Evolutionary conservation across 1,140 invertebrate species (phyloP).

Genomic region (Eueides isabella): DNA sequence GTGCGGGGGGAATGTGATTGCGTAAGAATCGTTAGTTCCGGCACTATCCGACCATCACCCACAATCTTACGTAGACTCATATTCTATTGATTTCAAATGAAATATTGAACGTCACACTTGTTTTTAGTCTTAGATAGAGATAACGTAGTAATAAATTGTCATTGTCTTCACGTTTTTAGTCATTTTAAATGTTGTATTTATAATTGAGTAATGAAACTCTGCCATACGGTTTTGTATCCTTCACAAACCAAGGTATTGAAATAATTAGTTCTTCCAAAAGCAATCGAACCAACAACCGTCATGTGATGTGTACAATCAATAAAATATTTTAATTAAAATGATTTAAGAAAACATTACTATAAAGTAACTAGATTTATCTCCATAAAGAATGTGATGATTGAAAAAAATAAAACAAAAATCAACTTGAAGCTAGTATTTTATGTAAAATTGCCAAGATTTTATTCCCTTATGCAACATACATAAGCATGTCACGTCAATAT

Average conservation of each 20-base stretch:
- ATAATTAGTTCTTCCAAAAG: too few relatives aligned
- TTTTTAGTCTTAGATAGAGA: not conserved
- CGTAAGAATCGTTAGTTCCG: slow-evolving; percentile 1
- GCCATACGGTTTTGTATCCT: too few relatives aligned
- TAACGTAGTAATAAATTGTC: not conserved
- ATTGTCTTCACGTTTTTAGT: too few relatives aligned
- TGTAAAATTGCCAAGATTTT: slow-evolving; percentile 7
- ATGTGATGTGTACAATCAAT: too few relatives aligned
- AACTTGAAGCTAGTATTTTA: not conserved
- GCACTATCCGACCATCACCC: not conserved
- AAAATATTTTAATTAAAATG: too few relatives aligned
- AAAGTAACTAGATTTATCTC: too few relatives aligned
- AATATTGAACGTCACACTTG: not conserved
- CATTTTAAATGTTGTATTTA: too few relatives aligned
- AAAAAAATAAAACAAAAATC: not conserved
- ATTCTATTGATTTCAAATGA: not conserved
- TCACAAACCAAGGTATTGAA: too few relatives aligned
- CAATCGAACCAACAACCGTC: too few relatives aligned
- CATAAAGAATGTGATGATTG: not conserved
- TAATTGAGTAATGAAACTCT: too few relatives aligned
- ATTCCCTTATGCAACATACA: slow-evolving; percentile 5
- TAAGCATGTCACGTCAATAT: slow-evolving; percentile 9
- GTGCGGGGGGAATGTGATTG: not conserved
- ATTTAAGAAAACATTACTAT: too few relatives aligned
- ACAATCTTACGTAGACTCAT: not conserved